Conservation (phyloP, 2,113 vertebrate species). For the Piprites chloris region DNA sequence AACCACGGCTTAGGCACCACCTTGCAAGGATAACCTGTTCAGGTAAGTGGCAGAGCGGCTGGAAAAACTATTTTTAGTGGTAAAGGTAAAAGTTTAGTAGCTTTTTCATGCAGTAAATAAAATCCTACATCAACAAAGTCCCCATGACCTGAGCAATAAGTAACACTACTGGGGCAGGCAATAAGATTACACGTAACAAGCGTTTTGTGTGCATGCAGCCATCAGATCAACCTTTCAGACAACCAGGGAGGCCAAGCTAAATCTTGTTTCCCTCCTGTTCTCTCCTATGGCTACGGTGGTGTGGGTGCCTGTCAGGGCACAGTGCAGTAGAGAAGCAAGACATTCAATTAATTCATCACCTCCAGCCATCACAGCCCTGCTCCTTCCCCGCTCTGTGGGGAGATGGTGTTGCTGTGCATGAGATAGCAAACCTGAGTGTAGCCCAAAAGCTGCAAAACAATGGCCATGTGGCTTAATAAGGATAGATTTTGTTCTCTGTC, state of each 20-base stretch:
- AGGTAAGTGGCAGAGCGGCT: fast-evolving
- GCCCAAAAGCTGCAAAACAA: neutral
- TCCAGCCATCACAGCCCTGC: neutral
- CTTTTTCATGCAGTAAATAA: neutral
- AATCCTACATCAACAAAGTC: neutral
- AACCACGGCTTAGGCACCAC: neutral
- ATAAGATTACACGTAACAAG: neutral
- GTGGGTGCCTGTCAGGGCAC: neutral
- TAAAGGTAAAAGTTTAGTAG: neutral
- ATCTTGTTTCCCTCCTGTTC: neutral
- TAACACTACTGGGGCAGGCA: neutral
- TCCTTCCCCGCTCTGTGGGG: neutral
- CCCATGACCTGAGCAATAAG: neutral
- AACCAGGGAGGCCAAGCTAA: neutral
- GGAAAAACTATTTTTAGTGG: neutral
- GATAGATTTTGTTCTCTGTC: neutral
- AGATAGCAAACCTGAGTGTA: neutral
- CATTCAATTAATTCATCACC: neutral
- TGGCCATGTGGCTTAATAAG: neutral
- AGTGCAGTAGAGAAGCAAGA: neutral
- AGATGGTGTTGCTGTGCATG: fast-evolving
- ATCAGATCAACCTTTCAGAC: neutral
- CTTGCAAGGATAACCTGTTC: neutral
- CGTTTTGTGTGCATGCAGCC: neutral
- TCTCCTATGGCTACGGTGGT: neutral